Base-by-base conservation (phyloP, 2,888 invertebrate genomes). In the Argyresthia goedartella region DNA sequence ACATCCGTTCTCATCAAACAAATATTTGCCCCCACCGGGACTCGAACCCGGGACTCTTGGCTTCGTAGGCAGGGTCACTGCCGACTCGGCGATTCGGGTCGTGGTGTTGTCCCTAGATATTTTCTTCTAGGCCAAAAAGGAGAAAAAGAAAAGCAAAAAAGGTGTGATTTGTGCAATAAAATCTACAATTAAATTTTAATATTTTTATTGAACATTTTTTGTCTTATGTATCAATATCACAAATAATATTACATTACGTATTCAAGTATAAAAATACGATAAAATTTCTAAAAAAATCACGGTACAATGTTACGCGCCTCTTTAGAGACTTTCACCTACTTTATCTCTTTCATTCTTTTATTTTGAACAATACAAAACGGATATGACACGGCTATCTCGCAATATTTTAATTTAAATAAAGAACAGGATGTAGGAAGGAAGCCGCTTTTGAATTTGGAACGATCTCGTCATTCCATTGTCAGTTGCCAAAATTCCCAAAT, bases 151-250 rank as follows among this genome's bases (percentile, higher is more conserved):
- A 65, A 59, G n/a, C n/a, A n/a, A n/a, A n/a, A n/a, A n/a, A n/a
- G n/a, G n/a, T n/a, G n/a, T n/a, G n/a, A n/a, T n/a, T n/a, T n/a
- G n/a, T n/a, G n/a, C n/a, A n/a, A n/a, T n/a, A 70, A 65, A 66
- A 46, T 35, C 52, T 42, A 13, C 14, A 41, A 36, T 81, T 80
- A 75, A 81, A 81, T 77, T 82, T 84, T 84, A 84, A 65, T 79
- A 69, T 73, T 72, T 81, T 81, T 81, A 80, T 81, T 82, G 79
- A 81, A 79, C 78, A 81, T 67, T 76, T 81, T 81, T 81, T 78
- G 69, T 76, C 71, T 73, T 15, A 55, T 61, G 69, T 50, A 72
- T 76, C 74, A 75, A 72, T 85, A 72, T 85, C 84, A 84, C 84
- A 82, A 84, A 82, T 79, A 78, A 64, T 69, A 75, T 73, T 36